Evolutionary conservation across 2,113 vertebrate genomes (phyloP).

Genomic region (Corythoichthys intestinalis): DNA sequence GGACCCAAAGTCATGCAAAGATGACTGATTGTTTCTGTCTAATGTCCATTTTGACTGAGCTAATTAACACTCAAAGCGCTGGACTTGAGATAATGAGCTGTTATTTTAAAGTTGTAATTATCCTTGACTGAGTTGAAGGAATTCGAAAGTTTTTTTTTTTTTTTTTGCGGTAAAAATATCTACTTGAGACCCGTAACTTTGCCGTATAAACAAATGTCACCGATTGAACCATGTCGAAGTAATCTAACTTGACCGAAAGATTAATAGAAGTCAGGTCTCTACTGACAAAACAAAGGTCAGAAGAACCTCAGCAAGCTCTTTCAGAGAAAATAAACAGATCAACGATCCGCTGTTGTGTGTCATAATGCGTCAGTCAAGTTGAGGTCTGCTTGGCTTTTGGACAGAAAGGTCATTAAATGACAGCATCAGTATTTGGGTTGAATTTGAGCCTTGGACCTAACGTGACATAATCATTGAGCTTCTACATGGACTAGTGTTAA

Average conservation of each 20-base stretch:
- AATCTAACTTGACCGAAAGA: background rate
- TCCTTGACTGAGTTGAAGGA: background rate
- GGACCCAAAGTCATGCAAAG: slow-evolving; percentile 2
- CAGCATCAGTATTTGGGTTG: background rate
- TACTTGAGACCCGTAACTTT: background rate
- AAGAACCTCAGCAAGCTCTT: background rate
- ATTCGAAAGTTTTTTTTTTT: background rate
- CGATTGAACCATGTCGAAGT: background rate
- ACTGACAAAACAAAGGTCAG: slow-evolving; percentile 2
- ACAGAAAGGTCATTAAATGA: background rate
- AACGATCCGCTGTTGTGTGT: background rate
- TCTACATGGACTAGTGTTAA: background rate
- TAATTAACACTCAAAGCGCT: slow-evolving; percentile 15
- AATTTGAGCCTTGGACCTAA: background rate
- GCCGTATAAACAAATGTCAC: background rate
- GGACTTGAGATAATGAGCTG: background rate
- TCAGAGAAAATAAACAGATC: background rate
- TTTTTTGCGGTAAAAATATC: background rate
- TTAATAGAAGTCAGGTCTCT: background rate
- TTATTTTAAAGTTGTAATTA: slow-evolving; percentile 5
- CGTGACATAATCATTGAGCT: no score
- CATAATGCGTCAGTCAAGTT: background rate
- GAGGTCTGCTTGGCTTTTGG: background rate
- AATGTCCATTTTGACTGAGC: slow-evolving; percentile 2
- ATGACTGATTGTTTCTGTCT: slow-evolving; percentile 13